A percentile compares a stretch with the other conserved stretches of the same genome.
Evolutionary conservation across 2,113 vertebrate genomes (phyloP).

Genomic region (Vimba vimba): DNA sequence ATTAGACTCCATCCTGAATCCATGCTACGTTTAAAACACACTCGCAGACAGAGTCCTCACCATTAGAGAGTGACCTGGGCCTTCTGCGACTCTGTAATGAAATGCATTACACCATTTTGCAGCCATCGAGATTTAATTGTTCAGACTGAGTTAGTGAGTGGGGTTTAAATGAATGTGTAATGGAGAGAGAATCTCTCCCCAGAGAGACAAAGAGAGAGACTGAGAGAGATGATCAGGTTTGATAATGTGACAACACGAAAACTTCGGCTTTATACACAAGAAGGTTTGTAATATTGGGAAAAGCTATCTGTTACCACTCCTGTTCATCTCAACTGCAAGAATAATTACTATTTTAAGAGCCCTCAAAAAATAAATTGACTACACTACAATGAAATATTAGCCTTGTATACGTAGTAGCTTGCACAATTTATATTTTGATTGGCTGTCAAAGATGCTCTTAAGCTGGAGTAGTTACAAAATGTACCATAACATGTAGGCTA

Average conservation of each 20-base stretch:
- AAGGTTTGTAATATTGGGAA: not conserved
- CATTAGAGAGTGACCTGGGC: constrained; percentile 77
- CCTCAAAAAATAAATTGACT: not conserved
- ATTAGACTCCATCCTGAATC: constrained; percentile 77
- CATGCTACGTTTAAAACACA: constrained; percentile 76
- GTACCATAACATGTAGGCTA: not conserved
- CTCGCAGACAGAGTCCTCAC: constrained; percentile 74
- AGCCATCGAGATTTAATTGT: constrained; percentile 76
- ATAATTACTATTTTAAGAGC: not conserved
- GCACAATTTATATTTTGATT: not conserved
- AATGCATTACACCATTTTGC: constrained; percentile 75
- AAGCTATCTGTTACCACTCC: not conserved
- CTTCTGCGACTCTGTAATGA: constrained; percentile 69
- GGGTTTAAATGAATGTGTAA: constrained; percentile 57
- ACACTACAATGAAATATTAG: not conserved
- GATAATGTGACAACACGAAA: constrained; percentile 12
- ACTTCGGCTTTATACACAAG: not conserved
- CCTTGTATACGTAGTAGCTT: not conserved
- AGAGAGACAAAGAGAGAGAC: constrained; percentile 31
- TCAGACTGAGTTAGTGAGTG: constrained; percentile 72
- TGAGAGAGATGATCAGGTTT: constrained; percentile 21
- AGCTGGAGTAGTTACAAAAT: not conserved
- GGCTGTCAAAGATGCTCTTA: not conserved
- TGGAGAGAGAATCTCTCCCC: constrained; percentile 50
- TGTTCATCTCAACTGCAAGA: not conserved